Percentiles rank a stretch among this genome's conserved stretches.
phyloP scores from a whole-genome alignment of 1,140 invertebrate genomes.

The Lepidostoma basale region DNA sequence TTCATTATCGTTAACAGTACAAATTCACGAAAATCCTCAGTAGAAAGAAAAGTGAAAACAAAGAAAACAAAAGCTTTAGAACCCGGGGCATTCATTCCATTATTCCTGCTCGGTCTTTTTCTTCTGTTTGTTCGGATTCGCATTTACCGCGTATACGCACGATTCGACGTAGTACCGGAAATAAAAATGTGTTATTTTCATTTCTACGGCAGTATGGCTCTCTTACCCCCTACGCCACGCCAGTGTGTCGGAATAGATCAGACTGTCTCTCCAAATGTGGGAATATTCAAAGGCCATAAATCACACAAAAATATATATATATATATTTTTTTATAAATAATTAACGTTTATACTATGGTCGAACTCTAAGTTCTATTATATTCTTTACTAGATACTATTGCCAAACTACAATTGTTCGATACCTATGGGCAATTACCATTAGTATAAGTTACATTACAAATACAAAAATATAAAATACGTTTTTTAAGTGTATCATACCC shows the following conservation, averaged over 20 bases:
- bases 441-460: no score
- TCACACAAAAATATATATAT: not conserved
- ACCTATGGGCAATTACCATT: no score
- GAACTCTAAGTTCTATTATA: no score
- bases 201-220: constrained; percentile 26
- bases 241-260: not conserved
- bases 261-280: not conserved
- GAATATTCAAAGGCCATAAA: not conserved
- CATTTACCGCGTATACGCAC: constrained; percentile 33
- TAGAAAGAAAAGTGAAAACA: constrained; percentile 28
- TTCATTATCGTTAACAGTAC: constrained; percentile 31
- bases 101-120: constrained; percentile 28
- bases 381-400: no score
- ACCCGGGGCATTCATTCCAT: constrained; percentile 26
- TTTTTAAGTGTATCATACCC: no score
- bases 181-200: constrained; percentile 45
- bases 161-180: constrained; percentile 38
- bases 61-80: constrained; percentile 33
- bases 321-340: no score
- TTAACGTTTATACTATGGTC: no score
- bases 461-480: no score
- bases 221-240: constrained; percentile 9
- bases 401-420: no score
- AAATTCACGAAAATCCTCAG: constrained; percentile 20
- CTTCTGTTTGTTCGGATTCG: constrained; percentile 34